These are phyloP conservation scores for Morus bassanus DNA, from an alignment of 2,797 vertebrate species.

Conservation along the genomic window DNA sequence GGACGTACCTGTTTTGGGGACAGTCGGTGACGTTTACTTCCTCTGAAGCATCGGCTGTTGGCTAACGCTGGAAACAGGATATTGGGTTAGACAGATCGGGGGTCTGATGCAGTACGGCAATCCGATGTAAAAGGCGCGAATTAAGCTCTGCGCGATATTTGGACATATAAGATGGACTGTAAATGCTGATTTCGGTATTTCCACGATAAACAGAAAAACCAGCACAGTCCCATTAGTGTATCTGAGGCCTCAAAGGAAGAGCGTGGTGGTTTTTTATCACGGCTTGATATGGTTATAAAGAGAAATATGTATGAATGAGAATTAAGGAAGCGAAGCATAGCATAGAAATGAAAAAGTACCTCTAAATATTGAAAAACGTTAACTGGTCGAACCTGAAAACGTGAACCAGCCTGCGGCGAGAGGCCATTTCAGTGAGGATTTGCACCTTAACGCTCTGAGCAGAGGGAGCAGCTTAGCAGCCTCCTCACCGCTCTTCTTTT, in stretches of 20 bases:
- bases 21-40: neutral
- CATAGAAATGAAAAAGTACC: neutral
- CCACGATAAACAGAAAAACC: accelerated
- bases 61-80: neutral
- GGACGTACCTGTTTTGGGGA: neutral
- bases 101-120: neutral
- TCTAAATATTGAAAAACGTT: neutral
- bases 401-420: neutral
- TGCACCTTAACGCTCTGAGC: neutral
- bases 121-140: neutral
- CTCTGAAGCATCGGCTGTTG: neutral
- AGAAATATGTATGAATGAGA: neutral
- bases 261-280: neutral
- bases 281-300: neutral
- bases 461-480: neutral
- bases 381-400: neutral
- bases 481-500: neutral
- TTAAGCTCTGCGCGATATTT: neutral
- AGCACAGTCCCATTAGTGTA: neutral
- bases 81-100: neutral
- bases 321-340: neutral
- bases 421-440: neutral
- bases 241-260: neutral
- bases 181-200: neutral
- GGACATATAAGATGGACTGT: neutral